A percentile compares a stretch with the other conserved stretches of the same genome.
Conservation (phyloP, 2,113 vertebrate genomes). For the Platysternon megacephalum region DNA sequence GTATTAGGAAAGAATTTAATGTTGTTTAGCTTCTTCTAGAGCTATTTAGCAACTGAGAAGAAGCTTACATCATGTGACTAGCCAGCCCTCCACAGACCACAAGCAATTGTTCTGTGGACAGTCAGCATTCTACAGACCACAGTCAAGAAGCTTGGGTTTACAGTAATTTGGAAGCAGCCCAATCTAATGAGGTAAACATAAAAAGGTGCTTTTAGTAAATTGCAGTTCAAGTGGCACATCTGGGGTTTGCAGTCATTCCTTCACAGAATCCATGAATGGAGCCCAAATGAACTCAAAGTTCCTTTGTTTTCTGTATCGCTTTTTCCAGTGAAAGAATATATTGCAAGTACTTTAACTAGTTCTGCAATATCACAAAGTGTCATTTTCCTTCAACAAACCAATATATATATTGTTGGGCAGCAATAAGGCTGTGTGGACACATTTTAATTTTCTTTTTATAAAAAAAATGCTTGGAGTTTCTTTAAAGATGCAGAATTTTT, state of each 20-base stretch:
- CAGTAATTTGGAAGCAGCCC: neutral
- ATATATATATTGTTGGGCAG: constrained; percentile 11
- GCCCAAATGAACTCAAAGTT: constrained; percentile 7
- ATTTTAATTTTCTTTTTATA: constrained; percentile 28
- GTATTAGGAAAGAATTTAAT: neutral
- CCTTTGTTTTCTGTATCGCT: constrained; percentile 14
- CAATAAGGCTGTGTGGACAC: neutral
- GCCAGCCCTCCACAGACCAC: neutral
- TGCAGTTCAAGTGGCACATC: neutral
- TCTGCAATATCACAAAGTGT: constrained; percentile 19
- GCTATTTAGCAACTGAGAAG: neutral
- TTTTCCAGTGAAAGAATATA: constrained; percentile 45
- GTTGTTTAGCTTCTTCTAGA: neutral
- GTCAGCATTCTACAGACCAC: neutral
- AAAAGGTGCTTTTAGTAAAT: constrained; percentile 10
- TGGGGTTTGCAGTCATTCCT: constrained; percentile 10
- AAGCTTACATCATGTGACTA: neutral
- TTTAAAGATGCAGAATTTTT: constrained; percentile 3
- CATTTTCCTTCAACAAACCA: constrained; percentile 44
- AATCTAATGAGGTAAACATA: neutral
- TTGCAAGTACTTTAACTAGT: constrained; percentile 15
- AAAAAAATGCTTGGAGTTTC: neutral
- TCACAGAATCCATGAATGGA: constrained; percentile 13
- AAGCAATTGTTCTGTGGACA: neutral
- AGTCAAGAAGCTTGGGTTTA: neutral